Percentiles rank a stretch among this genome's conserved stretches.
Conservation (phyloP, 2,888 invertebrate genomes). For the Dryobotodes eremita region DNA sequence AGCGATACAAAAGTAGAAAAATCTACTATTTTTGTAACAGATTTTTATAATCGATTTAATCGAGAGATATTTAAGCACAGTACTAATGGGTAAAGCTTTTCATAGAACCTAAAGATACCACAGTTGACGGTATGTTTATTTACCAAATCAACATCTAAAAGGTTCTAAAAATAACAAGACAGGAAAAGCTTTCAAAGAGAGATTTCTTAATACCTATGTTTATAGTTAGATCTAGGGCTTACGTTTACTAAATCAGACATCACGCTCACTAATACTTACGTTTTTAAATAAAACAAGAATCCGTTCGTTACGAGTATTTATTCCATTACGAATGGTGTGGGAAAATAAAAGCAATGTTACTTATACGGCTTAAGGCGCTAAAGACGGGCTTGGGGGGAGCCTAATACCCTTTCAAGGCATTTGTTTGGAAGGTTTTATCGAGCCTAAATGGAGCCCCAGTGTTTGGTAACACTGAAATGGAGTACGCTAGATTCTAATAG, state of each 20-base stretch:
- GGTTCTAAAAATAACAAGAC: background rate
- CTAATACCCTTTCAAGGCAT: constrained; percentile 68
- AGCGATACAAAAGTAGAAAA: too few species aligned
- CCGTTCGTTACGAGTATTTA: constrained; percentile 43
- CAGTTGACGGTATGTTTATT: background rate
- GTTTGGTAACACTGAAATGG: constrained; percentile 46
- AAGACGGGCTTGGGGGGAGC: constrained; percentile 58
- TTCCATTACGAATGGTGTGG: constrained; percentile 43
- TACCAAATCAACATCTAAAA: background rate
- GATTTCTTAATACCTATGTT: background rate
- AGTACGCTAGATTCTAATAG: constrained; percentile 16
- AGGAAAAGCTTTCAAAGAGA: too few species aligned
- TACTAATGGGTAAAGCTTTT: too few species aligned
- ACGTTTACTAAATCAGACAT: constrained; percentile 14
- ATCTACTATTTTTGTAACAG: too few species aligned
- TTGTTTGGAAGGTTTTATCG: constrained; percentile 66
- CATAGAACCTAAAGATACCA: too few species aligned
- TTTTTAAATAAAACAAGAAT: constrained; percentile 30
- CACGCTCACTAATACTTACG: constrained; percentile 2
- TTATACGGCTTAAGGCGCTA: constrained; percentile 63
- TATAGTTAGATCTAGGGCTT: background rate
- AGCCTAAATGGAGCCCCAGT: constrained; percentile 55
- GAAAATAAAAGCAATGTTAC: constrained; percentile 62
- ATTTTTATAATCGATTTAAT: too few species aligned
- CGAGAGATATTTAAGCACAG: too few species aligned